Conservation (phyloP, 2,888 invertebrate species). For the Ypsolopha scabrella region DNA sequence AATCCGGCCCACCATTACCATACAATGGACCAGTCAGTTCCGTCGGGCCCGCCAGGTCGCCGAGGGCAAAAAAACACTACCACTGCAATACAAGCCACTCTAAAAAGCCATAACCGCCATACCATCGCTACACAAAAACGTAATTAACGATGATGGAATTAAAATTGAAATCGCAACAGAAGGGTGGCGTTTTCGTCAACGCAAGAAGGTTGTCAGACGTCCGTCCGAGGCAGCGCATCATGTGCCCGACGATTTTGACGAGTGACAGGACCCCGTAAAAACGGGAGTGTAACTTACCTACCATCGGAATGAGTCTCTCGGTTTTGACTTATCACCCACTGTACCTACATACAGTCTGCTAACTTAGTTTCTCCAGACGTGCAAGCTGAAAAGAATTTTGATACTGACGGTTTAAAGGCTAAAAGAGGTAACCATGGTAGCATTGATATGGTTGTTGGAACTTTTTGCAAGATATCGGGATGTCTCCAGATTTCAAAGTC, state of each 20-base stretch:
- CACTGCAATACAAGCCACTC: conserved; percentile 30
- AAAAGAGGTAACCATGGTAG: too few relatives aligned
- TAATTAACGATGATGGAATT: neutral
- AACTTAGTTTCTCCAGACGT: too few relatives aligned
- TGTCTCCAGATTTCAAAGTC: conserved; percentile 7
- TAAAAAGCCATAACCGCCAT: conserved; percentile 13
- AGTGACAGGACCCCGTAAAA: conserved; percentile 61
- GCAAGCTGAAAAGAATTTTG: too few relatives aligned
- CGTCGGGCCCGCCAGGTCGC: conserved; percentile 64
- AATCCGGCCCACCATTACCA: conserved; percentile 67
- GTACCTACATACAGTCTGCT: neutral
- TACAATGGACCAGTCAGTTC: conserved; percentile 66
- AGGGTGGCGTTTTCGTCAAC: neutral
- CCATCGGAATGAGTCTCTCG: conserved; percentile 25
- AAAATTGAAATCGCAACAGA: conserved; percentile 6
- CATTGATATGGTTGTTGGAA: conserved; percentile 3
- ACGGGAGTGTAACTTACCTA: conserved; percentile 54
- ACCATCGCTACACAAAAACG: neutral
- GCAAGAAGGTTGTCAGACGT: conserved; percentile 54
- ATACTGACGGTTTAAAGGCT: too few relatives aligned
- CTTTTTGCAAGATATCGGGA: neutral
- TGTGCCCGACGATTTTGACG: conserved; percentile 61
- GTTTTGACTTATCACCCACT: conserved; percentile 50
- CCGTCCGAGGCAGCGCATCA: conserved; percentile 63
- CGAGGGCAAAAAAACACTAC: conserved; percentile 66